These are phyloP conservation scores for Chromoteleia sp. DNA, from an alignment of 2,888 invertebrate genomes.

Conservation along the genomic window DNA sequence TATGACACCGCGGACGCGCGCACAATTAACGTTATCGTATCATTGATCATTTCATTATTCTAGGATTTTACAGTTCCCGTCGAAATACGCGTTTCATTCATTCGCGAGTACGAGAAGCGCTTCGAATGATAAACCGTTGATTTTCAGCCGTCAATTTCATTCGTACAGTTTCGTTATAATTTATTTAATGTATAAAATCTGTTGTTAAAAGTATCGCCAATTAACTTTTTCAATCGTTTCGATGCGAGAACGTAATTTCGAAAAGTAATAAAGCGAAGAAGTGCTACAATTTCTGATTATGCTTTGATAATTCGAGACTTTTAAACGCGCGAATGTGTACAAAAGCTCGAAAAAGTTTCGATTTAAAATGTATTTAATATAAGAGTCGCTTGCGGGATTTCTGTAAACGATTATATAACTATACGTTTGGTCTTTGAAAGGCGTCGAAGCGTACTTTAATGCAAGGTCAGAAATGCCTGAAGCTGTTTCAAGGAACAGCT, in stretches of 20 bases:
- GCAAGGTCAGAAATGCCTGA: slow-evolving; percentile 76
- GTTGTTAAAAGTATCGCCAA: background rate
- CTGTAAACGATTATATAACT: slow-evolving; percentile 61
- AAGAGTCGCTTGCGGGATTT: slow-evolving; percentile 37
- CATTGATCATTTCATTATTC: slow-evolving; percentile 65
- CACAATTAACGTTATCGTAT: slow-evolving; percentile 57
- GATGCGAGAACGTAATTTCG: no score
- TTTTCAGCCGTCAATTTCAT: slow-evolving; percentile 37
- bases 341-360: slow-evolving; percentile 33
- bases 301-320: no score
- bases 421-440: slow-evolving; percentile 75
- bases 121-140: slow-evolving; percentile 30
- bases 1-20: slow-evolving; percentile 20
- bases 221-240: background rate
- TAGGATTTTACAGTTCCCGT: slow-evolving; percentile 26
- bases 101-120: slow-evolving; percentile 12
- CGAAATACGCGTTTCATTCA: slow-evolving; percentile 33
- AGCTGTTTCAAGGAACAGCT: slow-evolving; percentile 78
- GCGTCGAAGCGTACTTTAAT: slow-evolving; percentile 78
- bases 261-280: no score
- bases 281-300: background rate
- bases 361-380: slow-evolving; percentile 40
- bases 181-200: background rate
- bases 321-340: slow-evolving; percentile 1
- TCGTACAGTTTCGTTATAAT: slow-evolving; percentile 4